Evolutionary conservation across 2,113 vertebrate genomes (phyloP).

Genomic region (Rhadina sibilatrix): DNA sequence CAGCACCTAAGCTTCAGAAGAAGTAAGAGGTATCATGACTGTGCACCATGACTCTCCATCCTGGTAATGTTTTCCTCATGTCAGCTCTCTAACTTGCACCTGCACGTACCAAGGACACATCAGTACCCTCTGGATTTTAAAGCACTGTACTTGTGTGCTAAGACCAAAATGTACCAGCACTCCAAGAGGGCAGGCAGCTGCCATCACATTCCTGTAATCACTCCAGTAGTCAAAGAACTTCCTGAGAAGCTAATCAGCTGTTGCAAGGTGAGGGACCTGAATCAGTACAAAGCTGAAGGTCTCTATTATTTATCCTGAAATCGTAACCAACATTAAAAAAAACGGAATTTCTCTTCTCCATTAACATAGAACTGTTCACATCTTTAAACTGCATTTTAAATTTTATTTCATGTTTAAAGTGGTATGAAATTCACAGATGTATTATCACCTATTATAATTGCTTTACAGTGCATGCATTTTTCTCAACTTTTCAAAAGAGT

Average conservation of each 20-base stretch:
- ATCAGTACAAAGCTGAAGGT: neutral
- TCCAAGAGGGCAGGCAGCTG: neutral
- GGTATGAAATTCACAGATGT: neutral
- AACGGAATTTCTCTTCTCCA: neutral
- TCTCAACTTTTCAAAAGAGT: neutral
- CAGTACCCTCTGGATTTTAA: neutral
- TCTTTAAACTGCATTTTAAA: neutral
- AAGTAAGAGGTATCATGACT: neutral
- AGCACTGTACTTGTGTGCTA: neutral
- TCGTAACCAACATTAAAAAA: neutral
- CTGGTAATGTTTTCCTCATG: accelerated
- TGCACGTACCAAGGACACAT: neutral
- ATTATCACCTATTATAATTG: neutral
- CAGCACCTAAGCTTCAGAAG: neutral
- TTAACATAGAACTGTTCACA: neutral
- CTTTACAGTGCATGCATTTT: neutral
- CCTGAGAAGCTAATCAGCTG: neutral
- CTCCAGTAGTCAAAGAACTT: neutral
- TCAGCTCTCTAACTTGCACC: neutral
- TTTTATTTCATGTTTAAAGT: neutral
- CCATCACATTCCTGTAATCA: neutral
- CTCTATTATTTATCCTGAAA: neutral
- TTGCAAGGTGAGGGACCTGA: neutral
- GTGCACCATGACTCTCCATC: neutral
- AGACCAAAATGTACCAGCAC: neutral